A percentile compares a stretch with the other conserved stretches of the same genome.
Evolutionary conservation across 2,797 vertebrate species (phyloP).

Genomic region (Centroberyx gerrardi): DNA sequence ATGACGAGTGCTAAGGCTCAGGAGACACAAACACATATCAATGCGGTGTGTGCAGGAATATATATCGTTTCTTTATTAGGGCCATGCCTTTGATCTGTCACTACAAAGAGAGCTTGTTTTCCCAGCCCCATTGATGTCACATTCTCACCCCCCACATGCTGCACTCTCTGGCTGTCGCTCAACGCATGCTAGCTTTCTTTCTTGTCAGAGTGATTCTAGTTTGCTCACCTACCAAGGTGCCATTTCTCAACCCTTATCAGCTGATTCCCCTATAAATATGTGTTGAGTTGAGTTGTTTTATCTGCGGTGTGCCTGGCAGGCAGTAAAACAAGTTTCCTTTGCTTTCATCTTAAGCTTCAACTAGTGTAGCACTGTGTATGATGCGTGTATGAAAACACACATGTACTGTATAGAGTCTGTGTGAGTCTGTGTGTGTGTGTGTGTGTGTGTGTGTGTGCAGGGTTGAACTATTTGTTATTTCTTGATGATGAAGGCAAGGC

Average conservation of each 20-base stretch:
- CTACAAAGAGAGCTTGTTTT: conserved; percentile 28
- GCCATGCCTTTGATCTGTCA: conserved; percentile 41
- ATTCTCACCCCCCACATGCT: conserved; percentile 3
- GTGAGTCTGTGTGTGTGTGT: conserved; percentile 6
- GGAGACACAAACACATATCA: conserved; percentile 19
- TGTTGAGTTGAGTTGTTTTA: background rate
- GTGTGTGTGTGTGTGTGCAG: background rate
- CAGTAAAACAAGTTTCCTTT: background rate
- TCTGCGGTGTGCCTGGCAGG: background rate
- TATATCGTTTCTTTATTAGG: conserved; percentile 3
- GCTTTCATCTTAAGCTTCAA: background rate
- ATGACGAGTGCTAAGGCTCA: conserved; percentile 12
- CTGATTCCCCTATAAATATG: background rate
- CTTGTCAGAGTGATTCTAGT: conserved; percentile 1
- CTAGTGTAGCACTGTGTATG: background rate
- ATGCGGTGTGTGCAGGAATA: conserved; percentile 35
- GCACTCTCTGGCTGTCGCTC: conserved; percentile 36
- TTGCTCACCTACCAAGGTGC: conserved; percentile 2
- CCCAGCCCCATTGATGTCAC: conserved; percentile 13
- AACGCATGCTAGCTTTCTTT: conserved; percentile 13
- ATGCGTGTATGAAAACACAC: background rate
- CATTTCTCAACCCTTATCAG: conserved; percentile 3
- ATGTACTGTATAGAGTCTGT: background rate
- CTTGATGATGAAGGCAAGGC: background rate
- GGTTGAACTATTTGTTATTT: background rate